A percentile compares a stretch with the other conserved stretches of the same genome.
Evolutionary conservation across 2,113 vertebrate genomes (phyloP).

Genomic region (Eulacestoma nigropectus): DNA sequence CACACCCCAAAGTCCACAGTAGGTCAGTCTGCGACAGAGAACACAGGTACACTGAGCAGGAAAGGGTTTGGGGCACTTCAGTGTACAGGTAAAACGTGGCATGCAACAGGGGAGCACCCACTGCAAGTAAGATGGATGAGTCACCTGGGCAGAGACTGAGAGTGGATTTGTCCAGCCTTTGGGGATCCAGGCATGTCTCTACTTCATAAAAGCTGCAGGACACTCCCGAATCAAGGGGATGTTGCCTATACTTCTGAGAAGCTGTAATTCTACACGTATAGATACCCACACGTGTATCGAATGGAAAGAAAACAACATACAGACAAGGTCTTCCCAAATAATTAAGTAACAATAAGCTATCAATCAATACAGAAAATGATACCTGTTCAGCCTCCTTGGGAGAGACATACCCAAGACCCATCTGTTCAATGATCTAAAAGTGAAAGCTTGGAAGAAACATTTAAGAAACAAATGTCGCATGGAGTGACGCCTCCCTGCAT

Average conservation of each 20-base stretch:
- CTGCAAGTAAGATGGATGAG: neutral
- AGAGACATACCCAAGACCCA: neutral
- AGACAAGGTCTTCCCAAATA: neutral
- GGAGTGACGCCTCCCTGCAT: neutral
- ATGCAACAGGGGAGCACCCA: neutral
- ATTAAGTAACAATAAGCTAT: neutral
- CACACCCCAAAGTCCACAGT: neutral
- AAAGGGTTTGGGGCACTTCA: neutral
- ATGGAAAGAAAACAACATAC: neutral
- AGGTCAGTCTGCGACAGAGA: neutral
- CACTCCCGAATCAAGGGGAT: neutral
- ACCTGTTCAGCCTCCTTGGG: neutral
- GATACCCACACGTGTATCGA: neutral
- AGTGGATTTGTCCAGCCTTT: neutral
- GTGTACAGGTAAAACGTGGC: neutral
- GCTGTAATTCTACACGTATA: neutral
- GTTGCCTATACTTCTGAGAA: neutral
- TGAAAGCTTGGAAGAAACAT: neutral
- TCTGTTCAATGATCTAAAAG: slow-evolving; percentile 4
- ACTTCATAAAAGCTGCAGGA: neutral
- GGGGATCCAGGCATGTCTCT: neutral
- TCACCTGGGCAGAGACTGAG: neutral
- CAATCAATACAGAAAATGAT: neutral
- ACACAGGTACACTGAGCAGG: neutral
- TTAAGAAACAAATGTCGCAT: neutral